Conservation (phyloP, 1,140 invertebrate genomes). For the Pseudomyrmex gracilis region DNA sequence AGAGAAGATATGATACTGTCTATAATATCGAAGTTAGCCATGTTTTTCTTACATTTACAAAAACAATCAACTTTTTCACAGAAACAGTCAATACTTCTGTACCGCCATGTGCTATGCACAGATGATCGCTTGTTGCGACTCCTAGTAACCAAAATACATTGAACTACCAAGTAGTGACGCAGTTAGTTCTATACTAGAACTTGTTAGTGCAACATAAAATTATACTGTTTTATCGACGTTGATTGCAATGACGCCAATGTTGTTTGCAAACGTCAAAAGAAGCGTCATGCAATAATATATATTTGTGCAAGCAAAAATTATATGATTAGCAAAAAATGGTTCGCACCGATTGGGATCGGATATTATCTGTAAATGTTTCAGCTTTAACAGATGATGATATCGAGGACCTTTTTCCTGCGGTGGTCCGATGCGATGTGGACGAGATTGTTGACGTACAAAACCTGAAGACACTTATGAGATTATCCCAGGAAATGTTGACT, state of each 20-base stretch:
- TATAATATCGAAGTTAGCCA: slow-evolving; percentile 66
- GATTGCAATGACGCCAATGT: not conserved
- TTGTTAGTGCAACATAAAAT: too few species aligned
- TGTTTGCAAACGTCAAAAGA: slow-evolving; percentile 18
- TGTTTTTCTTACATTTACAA: slow-evolving; percentile 52
- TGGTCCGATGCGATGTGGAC: slow-evolving; percentile 87
- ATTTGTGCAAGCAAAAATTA: slow-evolving; percentile 18
- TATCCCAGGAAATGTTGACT: slow-evolving; percentile 88
- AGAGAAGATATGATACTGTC: slow-evolving; percentile 61
- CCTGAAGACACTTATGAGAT: slow-evolving; percentile 86
- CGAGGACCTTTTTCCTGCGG: slow-evolving; percentile 87
- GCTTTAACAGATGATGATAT: slow-evolving; percentile 87
- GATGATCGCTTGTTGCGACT: too few species aligned
- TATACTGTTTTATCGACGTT: too few species aligned
- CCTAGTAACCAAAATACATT: too few species aligned
- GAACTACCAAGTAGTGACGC: too few species aligned
- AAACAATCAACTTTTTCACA: too few species aligned
- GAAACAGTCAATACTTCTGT: too few species aligned
- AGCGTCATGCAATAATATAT: not conserved
- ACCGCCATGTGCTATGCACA: too few species aligned
- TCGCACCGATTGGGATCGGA: slow-evolving; percentile 87
- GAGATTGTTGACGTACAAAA: slow-evolving; percentile 86
- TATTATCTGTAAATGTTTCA: slow-evolving; percentile 86
- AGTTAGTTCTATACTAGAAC: too few species aligned
- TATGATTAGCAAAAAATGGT: slow-evolving; percentile 77